phyloP scores from a whole-genome alignment of 1,140 invertebrate genomes.

The Papilio glaucus region DNA sequence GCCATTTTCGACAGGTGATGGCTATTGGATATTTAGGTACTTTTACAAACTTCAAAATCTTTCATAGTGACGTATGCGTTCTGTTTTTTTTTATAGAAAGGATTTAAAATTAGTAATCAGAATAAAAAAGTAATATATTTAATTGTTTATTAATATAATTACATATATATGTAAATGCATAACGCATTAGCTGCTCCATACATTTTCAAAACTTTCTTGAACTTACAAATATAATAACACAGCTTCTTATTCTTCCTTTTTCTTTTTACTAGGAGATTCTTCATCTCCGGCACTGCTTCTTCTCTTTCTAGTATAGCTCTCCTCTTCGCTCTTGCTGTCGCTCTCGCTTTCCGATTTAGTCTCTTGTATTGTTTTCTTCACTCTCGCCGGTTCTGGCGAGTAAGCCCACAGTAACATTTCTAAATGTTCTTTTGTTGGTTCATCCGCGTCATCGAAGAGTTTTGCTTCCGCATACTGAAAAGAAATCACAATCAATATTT shows the following conservation, averaged over 20 bases:
- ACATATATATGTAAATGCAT: constrained; percentile 31
- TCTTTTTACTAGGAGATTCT: constrained; percentile 65
- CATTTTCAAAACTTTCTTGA: background rate
- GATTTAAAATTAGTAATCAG: too few relatives aligned
- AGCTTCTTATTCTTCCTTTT: constrained; percentile 55
- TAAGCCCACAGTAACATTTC: constrained; percentile 87
- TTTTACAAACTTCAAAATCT: too few relatives aligned
- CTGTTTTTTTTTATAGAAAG: too few relatives aligned
- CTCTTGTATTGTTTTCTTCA: constrained; percentile 67
- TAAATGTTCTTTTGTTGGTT: constrained; percentile 85
- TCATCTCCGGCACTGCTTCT: constrained; percentile 56
- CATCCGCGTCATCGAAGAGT: constrained; percentile 84
- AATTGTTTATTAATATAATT: background rate
- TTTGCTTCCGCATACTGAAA: constrained; percentile 74
- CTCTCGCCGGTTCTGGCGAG: constrained; percentile 79
- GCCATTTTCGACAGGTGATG: too few relatives aligned
- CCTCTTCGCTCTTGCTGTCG: constrained; percentile 39
- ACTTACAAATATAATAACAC: constrained; percentile 8
- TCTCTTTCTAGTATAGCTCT: constrained; percentile 53
- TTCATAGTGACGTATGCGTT: too few relatives aligned
- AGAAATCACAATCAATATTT: too few relatives aligned
- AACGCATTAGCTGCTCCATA: background rate
- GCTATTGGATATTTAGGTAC: too few relatives aligned
- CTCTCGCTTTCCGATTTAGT: constrained; percentile 53
- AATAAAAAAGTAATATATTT: background rate